These are phyloP conservation scores for Drosophila pectinifera DNA, from an alignment of 1,140 invertebrate species.

Conservation along the genomic window DNA sequence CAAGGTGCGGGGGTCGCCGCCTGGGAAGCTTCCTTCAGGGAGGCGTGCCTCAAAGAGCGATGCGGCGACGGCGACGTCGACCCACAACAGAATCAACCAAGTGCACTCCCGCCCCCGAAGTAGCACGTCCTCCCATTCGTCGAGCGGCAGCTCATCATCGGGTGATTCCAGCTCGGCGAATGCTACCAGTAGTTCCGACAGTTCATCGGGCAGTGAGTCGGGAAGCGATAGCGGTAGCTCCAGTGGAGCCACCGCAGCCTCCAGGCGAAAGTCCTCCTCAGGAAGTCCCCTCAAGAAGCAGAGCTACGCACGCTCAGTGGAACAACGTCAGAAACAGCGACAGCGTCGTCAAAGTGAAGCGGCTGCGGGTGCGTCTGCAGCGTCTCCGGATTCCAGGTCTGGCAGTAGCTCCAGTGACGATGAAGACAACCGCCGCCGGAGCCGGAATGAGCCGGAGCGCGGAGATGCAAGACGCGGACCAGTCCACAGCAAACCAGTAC, in stretches of 20 bases:
- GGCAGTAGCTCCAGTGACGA: constrained; percentile 84
- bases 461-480: constrained; percentile 12
- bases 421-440: constrained; percentile 39
- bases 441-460: constrained; percentile 11
- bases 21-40: constrained; percentile 64
- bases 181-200: constrained; percentile 43
- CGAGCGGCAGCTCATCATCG: constrained; percentile 77
- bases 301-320: constrained; percentile 66
- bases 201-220: constrained; percentile 62
- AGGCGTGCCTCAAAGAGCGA: constrained; percentile 80
- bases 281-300: constrained; percentile 63
- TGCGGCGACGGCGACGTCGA: constrained; percentile 67
- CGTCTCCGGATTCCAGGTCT: constrained; percentile 79
- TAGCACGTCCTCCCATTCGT: constrained; percentile 71
- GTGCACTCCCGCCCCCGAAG: constrained; percentile 15
- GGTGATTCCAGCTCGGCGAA: constrained; percentile 76
- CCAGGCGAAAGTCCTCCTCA: constrained; percentile 31
- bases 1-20: constrained; percentile 49
- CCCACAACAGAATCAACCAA: constrained; percentile 52
- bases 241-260: constrained; percentile 26
- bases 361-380: constrained; percentile 55
- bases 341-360: constrained; percentile 81
- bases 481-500: constrained; percentile 67
- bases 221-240: constrained; percentile 59
- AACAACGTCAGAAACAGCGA: constrained; percentile 83